phyloP scores from a whole-genome alignment of 2,113 vertebrate genomes.

The Poeciliopsis prolifica region DNA sequence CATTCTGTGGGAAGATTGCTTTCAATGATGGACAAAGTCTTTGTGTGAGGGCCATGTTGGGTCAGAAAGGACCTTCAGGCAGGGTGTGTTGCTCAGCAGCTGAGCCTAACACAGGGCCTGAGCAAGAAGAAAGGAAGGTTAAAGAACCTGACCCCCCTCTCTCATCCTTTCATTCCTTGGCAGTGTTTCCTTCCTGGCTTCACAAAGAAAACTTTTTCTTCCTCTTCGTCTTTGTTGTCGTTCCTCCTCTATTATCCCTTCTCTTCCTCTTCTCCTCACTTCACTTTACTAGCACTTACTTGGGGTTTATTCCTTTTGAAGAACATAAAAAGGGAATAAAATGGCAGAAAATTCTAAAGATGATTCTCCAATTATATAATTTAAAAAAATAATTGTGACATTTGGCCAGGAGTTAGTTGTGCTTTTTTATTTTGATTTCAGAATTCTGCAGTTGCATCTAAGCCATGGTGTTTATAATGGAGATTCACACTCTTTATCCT shows the following conservation, averaged over 20 bases:
- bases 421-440: too few species aligned
- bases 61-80: slow-evolving; percentile 15
- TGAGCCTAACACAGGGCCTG: neutral
- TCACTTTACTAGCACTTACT: neutral
- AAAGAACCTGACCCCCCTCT: slow-evolving; percentile 27
- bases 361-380: neutral
- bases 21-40: slow-evolving; percentile 48
- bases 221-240: neutral
- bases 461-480: too few species aligned
- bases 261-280: neutral
- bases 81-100: slow-evolving; percentile 6
- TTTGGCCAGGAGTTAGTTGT: neutral
- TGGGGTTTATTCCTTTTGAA: neutral
- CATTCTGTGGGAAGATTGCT: slow-evolving; percentile 8
- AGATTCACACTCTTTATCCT: too few species aligned
- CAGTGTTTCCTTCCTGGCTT: slow-evolving; percentile 8
- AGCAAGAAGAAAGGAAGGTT: slow-evolving; percentile 36
- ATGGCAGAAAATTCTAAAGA: neutral
- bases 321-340: neutral
- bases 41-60: slow-evolving; percentile 44
- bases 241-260: neutral
- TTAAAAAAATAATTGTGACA: neutral
- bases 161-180: slow-evolving; percentile 24
- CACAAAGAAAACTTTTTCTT: slow-evolving; percentile 11
- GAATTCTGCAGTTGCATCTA: too few species aligned